A percentile compares a stretch with the other conserved stretches of the same genome.
phyloP scores from a whole-genome alignment of 35 echinoderm and acorn worm genomes.

The Patiria miniata region DNA sequence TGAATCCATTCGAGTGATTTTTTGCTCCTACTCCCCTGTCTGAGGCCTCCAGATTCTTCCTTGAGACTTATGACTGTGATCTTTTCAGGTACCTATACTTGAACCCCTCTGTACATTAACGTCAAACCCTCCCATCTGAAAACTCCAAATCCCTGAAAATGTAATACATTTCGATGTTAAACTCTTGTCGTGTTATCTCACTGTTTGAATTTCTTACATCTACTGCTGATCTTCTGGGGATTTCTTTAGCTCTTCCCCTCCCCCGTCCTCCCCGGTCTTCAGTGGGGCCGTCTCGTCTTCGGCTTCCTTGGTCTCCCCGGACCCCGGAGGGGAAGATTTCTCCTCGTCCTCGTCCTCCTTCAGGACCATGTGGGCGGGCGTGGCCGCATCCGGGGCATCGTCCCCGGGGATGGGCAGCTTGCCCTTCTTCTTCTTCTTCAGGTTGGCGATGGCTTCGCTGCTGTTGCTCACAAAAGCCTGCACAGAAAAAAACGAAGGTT shows the following conservation, averaged over 20 bases:
- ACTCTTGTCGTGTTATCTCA: neutral
- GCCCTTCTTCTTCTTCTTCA: constrained; percentile 53
- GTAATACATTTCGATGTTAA: too few species aligned
- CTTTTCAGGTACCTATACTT: too few species aligned
- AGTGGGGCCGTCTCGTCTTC: neutral
- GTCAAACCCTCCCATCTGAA: too few species aligned
- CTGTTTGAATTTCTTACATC: neutral
- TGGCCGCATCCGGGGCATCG: constrained; percentile 30
- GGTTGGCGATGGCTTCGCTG: constrained; percentile 62
- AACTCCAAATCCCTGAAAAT: too few species aligned
- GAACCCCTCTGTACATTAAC: too few species aligned
- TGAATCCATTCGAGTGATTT: too few species aligned
- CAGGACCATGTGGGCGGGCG: neutral
- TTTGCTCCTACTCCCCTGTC: too few species aligned
- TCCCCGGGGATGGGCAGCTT: constrained; percentile 8
- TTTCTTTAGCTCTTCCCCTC: neutral
- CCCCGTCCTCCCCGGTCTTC: neutral
- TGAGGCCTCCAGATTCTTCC: too few species aligned
- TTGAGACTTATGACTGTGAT: too few species aligned
- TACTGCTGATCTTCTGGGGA: neutral
- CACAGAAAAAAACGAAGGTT: neutral
- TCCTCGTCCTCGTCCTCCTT: constrained; percentile 5
- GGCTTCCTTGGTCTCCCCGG: neutral
- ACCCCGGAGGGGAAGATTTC: neutral
- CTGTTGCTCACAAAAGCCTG: constrained; percentile 88